Conservation (phyloP, 2,113 vertebrate species). For the Hypocryptadius cinnamomeus region DNA sequence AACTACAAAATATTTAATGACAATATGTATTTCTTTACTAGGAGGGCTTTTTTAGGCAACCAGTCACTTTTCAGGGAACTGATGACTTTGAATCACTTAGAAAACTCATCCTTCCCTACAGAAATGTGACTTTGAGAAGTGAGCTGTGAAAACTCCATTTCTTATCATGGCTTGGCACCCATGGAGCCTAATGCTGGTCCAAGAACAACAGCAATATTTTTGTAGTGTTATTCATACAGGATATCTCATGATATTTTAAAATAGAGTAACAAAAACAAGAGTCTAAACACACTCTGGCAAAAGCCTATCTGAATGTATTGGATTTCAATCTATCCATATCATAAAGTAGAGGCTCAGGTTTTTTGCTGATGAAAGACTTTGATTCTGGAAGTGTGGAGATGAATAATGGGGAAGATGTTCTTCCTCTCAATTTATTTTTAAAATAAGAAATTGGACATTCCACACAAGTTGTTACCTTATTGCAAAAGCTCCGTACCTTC, state of each 20-base stretch:
- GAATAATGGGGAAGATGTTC: background rate
- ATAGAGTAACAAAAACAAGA: background rate
- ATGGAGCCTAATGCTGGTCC: conserved; percentile 6
- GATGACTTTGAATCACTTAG: background rate
- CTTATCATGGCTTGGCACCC: conserved; percentile 19
- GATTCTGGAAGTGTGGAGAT: background rate
- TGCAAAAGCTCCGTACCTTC: too few relatives aligned
- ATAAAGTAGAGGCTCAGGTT: background rate
- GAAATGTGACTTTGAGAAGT: background rate
- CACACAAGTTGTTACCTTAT: too few relatives aligned
- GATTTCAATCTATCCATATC: conserved; percentile 28
- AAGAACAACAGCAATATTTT: background rate
- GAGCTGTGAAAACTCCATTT: background rate
- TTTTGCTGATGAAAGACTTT: background rate
- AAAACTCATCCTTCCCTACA: background rate
- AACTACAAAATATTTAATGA: background rate
- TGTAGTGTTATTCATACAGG: background rate
- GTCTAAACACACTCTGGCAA: background rate
- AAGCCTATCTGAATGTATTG: background rate
- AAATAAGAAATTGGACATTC: background rate
- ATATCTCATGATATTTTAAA: background rate
- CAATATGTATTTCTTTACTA: background rate
- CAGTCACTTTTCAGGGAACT: background rate
- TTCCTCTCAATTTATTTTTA: background rate
- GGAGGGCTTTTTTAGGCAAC: background rate